phyloP scores from a whole-genome alignment of 2,113 vertebrate species.

The Procavia capensis region DNA sequence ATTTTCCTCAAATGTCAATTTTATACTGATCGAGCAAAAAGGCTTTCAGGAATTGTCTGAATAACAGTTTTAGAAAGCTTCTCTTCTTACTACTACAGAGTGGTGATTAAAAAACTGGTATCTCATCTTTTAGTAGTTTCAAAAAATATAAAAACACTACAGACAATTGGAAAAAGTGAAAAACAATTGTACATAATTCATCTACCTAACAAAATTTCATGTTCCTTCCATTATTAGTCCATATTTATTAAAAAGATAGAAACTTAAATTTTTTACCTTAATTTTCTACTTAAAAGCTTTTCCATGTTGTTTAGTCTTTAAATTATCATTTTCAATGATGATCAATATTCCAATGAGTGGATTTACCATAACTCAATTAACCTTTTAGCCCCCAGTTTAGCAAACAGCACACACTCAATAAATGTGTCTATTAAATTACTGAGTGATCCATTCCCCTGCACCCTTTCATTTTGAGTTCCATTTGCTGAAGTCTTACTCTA shows the following conservation, averaged over 20 bases:
- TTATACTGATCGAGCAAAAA: constrained; percentile 40
- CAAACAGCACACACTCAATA: constrained; percentile 17
- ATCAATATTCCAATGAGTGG: not conserved
- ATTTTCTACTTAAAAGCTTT: constrained; percentile 50
- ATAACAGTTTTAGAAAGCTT: constrained; percentile 50
- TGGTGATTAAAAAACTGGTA: constrained; percentile 27
- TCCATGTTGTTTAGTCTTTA: constrained; percentile 14
- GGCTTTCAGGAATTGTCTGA: not conserved
- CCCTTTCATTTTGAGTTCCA: not conserved
- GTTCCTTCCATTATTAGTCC: not conserved
- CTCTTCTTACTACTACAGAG: constrained; percentile 9
- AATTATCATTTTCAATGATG: constrained; percentile 58
- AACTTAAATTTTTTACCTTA: constrained; percentile 40
- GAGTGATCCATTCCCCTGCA: not conserved
- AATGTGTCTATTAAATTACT: constrained; percentile 54
- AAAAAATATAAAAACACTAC: not conserved
- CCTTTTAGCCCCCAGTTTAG: not conserved
- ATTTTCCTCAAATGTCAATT: constrained; percentile 53
- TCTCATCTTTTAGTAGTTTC: constrained; percentile 3
- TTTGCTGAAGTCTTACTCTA: constrained; percentile 29
- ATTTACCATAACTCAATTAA: constrained; percentile 47
- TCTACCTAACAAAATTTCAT: constrained; percentile 49
- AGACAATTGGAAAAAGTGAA: constrained; percentile 29
- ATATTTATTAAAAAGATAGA: constrained; percentile 44
- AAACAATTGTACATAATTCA: not conserved